These are phyloP conservation scores for Cryptops parisi DNA, from an alignment of 2,888 invertebrate genomes.

Conservation along the genomic window DNA sequence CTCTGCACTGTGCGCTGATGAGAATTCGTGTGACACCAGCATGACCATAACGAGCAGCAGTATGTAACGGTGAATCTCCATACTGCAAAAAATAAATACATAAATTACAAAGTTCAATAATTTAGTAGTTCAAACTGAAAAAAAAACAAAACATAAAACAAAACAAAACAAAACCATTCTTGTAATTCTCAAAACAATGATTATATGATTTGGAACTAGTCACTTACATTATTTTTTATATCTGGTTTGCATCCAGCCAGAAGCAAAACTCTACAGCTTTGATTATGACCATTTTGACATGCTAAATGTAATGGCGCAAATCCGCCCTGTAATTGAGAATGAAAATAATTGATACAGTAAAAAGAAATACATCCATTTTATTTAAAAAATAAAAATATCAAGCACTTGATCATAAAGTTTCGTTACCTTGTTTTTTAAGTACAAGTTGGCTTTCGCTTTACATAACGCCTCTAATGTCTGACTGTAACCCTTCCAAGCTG, in stretches of 20 bases:
- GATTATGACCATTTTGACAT: slow-evolving; percentile 94
- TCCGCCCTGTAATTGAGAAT: slow-evolving; percentile 46
- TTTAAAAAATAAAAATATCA: neutral
- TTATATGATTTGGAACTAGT: slow-evolving; percentile 13
- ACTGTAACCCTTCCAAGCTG: slow-evolving; percentile 88
- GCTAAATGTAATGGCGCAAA: slow-evolving; percentile 89
- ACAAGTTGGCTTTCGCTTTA: slow-evolving; percentile 43
- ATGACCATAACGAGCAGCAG: slow-evolving; percentile 88
- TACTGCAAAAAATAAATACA: slow-evolving; percentile 47
- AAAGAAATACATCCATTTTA: neutral
- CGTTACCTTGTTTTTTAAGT: slow-evolving; percentile 31
- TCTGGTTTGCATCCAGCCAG: slow-evolving; percentile 76
- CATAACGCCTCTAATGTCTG: slow-evolving; percentile 59
- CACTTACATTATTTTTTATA: slow-evolving; percentile 68
- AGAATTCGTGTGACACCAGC: slow-evolving; percentile 89
- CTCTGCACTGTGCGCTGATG: slow-evolving; percentile 72
- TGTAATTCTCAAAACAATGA: neutral
- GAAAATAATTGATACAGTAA: slow-evolving; percentile 7
- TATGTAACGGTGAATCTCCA: slow-evolving; percentile 87
- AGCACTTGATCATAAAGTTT: neutral
- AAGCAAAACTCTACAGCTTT: slow-evolving; percentile 74
- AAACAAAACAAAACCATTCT: neutral
- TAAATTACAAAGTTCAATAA: no score
- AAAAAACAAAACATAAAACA: neutral
- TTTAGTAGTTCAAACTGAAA: no score